Evolutionary conservation across 2,113 vertebrate genomes (phyloP).

Genomic region (Spermophilus dauricus): DNA sequence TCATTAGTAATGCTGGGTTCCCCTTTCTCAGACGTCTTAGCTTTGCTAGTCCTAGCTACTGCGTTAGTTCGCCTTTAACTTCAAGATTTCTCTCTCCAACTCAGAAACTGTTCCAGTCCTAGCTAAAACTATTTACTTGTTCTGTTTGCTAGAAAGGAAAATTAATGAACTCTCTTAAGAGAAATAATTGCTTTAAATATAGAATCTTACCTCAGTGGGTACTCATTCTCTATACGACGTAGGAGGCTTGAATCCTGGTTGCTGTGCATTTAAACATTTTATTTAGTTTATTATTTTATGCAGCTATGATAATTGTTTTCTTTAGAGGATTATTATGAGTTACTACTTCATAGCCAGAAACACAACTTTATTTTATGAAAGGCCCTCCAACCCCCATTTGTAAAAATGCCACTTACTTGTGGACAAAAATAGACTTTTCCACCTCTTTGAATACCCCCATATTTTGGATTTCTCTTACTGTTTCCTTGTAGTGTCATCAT

Average conservation of each 20-base stretch:
- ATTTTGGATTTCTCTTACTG: background rate
- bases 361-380: background rate
- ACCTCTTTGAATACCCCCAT: background rate
- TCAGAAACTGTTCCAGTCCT: background rate
- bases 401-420: constrained; percentile 1
- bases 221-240: background rate
- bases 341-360: background rate
- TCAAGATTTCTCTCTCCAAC: background rate
- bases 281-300: background rate
- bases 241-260: background rate
- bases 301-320: constrained; percentile 16
- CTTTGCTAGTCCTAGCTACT: background rate
- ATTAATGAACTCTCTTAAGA: background rate
- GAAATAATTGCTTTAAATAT: background rate
- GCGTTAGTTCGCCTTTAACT: background rate
- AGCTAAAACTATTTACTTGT: background rate
- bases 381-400: background rate
- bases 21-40: background rate
- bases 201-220: background rate
- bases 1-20: background rate
- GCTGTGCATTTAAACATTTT: background rate
- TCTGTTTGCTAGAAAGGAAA: background rate
- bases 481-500: background rate
- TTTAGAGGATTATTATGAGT: background rate
- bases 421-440: background rate